These are phyloP conservation scores for Mirounga angustirostris DNA, from an alignment of 2,113 vertebrate species.

Conservation along the genomic window DNA sequence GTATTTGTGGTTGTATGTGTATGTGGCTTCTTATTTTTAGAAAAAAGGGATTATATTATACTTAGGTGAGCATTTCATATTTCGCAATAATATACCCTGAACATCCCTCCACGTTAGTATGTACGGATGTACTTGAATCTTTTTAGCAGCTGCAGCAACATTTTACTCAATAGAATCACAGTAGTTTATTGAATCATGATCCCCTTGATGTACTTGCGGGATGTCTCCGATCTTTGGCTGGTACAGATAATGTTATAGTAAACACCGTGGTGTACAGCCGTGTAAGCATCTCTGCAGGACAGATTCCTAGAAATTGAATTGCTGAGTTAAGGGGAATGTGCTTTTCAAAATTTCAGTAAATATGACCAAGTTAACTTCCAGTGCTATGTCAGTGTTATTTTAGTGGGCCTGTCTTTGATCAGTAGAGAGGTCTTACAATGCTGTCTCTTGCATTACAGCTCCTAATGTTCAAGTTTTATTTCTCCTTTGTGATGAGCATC, in stretches of 20 bases:
- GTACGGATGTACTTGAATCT: not conserved
- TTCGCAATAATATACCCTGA: not conserved
- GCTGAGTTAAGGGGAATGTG: not conserved
- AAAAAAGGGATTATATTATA: not conserved
- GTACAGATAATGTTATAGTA: not conserved
- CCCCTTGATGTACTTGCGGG: not conserved
- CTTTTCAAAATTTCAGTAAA: not conserved
- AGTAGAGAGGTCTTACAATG: not conserved
- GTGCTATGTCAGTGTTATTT: not conserved
- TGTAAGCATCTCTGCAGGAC: not conserved
- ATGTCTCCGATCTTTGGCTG: not conserved
- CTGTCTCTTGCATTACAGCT: not conserved
- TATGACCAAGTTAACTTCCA: not conserved
- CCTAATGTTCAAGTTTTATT: not conserved
- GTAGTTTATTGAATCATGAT: not conserved
- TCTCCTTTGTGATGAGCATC: not conserved
- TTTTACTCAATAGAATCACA: not conserved
- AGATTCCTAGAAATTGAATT: not conserved
- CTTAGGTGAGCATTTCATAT: not conserved
- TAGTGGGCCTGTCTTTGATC: not conserved
- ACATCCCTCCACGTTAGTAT: not conserved
- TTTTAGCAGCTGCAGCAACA: not conserved
- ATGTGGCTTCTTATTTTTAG: not conserved
- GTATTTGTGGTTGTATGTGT: not conserved
- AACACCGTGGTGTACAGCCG: not conserved